Evolutionary conservation across 2,888 invertebrate genomes (phyloP).

Genomic region (Parelbella ahira): DNA sequence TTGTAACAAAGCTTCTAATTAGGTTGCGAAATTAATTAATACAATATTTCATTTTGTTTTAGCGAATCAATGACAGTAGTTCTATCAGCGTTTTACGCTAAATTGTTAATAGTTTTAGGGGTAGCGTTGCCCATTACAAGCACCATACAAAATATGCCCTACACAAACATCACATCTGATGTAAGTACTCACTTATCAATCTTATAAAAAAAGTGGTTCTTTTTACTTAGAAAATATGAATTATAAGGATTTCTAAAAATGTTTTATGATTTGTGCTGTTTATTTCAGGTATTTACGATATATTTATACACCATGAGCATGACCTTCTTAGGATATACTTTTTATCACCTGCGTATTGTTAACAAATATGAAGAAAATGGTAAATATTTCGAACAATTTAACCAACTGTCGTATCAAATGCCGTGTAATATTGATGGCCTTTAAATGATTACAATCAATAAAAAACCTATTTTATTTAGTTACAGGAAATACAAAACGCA

Average conservation of each 20-base stretch:
- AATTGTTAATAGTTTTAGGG: conserved; percentile 83
- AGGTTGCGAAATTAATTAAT: conserved; percentile 40
- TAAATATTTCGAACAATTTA: no score
- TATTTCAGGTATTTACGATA: conserved; percentile 84
- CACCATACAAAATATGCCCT: conserved; percentile 79
- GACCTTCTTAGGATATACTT: conserved; percentile 85
- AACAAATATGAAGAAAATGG: conserved; percentile 58
- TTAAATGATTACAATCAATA: neutral
- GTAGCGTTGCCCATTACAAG: conserved; percentile 83
- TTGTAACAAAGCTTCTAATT: no score
- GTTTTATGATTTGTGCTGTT: no score
- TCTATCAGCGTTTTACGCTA: conserved; percentile 83
- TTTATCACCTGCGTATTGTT: conserved; percentile 77
- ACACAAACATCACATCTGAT: conserved; percentile 65
- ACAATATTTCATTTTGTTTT: conserved; percentile 53
- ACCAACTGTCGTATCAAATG: no score
- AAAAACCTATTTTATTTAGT: neutral
- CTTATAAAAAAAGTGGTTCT: no score
- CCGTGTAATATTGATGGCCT: no score
- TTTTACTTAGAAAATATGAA: no score
- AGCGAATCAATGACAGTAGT: conserved; percentile 82
- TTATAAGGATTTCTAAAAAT: no score
- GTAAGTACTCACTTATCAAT: conserved; percentile 55
- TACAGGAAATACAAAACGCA: conserved; percentile 52
- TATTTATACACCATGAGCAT: conserved; percentile 87